Base-by-base conservation (phyloP, 2,113 vertebrate species). In the Actinemys pallida region DNA sequence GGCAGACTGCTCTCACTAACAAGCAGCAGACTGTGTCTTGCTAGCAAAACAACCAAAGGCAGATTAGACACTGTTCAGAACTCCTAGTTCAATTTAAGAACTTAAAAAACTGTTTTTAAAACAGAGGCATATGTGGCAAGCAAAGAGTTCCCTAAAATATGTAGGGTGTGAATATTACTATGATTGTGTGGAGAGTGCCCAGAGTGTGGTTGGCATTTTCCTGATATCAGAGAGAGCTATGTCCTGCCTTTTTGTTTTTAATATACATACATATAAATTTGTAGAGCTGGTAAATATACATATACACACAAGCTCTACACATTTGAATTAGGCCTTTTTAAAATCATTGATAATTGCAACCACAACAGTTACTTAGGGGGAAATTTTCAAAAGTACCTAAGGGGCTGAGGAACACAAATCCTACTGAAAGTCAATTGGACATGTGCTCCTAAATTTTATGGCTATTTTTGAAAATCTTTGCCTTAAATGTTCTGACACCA, bases 91-190 rank as follows among this genome's bases (percentile, higher is more conserved):
- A 76, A 54, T 4, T 5, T 3, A 2, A 3, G 84, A 27, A 4
- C 1, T 52, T 62, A 10, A 45, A 45, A 16, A 10, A 49, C 10
- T 1, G 0, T 52, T 3, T 7, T 84, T 1, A 1, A 20, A 59
- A 53, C 54, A 3, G 31, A 45, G 6, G 0, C 20, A 5, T 12
- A 3, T 16, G 27, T 0, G 42, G 0, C 49, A 2, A 0, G 0
- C 19, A 3, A 31, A 86, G 29, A 45, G 6, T 1, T 24, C 29
- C 90, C 3, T 59, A 4, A 27, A 10, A 14, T 0, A 1, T 0
- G 8, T 54, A 7, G 35, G 10, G 69, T 69, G 31, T 24, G 16
- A 75, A 42, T 75, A 75, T 42, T 42, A 42, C 5, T 24, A 75
- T 17, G 17, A 75, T 75, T 75, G 39, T 75, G 39, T 84, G 35